These are phyloP conservation scores for Boulengeromyrus knoepffleri DNA, from an alignment of 2,113 vertebrate species.

Conservation along the genomic window DNA sequence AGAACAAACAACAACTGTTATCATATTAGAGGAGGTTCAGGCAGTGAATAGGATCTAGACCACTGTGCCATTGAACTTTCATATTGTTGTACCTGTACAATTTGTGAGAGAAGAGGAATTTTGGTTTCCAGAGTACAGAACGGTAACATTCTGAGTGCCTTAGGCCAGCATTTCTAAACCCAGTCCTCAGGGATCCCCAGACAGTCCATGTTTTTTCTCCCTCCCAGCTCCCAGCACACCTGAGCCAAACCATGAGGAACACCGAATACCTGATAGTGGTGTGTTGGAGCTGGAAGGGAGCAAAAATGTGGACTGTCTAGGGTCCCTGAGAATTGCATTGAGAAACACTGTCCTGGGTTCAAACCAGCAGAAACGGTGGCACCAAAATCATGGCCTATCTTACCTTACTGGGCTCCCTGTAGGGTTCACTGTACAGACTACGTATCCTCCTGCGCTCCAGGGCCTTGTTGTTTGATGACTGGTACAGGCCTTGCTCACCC, in stretches of 20 bases:
- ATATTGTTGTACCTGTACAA: background rate
- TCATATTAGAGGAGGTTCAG: background rate
- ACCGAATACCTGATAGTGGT: background rate
- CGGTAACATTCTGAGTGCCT: background rate
- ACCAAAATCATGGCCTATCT: conserved; percentile 32
- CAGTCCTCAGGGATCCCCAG: background rate
- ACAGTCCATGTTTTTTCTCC: background rate
- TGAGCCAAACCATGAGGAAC: background rate
- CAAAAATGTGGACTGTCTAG: background rate
- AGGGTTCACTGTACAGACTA: conserved; percentile 87
- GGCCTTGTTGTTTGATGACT: conserved; percentile 71
- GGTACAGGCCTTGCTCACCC: conserved; percentile 65
- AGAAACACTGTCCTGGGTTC: background rate
- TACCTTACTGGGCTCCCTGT: conserved; percentile 78
- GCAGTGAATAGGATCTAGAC: background rate
- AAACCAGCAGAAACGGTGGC: background rate
- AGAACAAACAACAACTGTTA: background rate
- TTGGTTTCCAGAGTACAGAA: background rate
- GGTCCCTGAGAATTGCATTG: background rate
- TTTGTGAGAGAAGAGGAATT: background rate
- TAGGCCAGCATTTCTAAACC: background rate
- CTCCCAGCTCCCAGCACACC: background rate
- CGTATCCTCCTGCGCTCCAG: conserved; percentile 87
- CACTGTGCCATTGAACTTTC: background rate
- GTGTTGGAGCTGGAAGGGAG: background rate